These are phyloP conservation scores for Chelmon rostratus DNA, from an alignment of 2,797 vertebrate species.

Conservation along the genomic window DNA sequence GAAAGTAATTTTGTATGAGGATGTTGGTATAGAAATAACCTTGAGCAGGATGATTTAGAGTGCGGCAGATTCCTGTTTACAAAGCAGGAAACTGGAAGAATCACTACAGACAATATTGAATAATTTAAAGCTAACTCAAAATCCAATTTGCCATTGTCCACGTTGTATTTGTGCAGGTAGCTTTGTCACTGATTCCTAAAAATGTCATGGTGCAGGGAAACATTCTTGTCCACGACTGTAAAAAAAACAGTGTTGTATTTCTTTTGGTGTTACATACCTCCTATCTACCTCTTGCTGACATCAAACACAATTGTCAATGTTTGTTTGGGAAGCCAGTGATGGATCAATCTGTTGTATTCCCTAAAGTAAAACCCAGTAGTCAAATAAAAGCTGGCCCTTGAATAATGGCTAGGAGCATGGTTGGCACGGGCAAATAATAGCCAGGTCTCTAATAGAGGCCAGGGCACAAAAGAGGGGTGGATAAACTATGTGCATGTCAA, in stretches of 20 bases:
- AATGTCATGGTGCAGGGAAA: neutral
- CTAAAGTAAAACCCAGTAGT: too few relatives aligned
- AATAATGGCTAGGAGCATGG: too few relatives aligned
- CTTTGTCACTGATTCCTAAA: neutral
- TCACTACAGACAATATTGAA: neutral
- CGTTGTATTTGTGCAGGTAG: neutral
- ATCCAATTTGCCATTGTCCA: neutral
- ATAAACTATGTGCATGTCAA: too few relatives aligned
- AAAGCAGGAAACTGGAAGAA: neutral
- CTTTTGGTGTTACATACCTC: neutral
- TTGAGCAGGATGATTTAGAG: neutral
- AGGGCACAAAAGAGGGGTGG: too few relatives aligned
- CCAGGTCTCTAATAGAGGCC: too few relatives aligned
- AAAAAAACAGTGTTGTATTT: neutral
- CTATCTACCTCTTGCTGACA: neutral
- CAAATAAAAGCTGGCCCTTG: too few relatives aligned
- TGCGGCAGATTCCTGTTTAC: neutral
- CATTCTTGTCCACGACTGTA: neutral
- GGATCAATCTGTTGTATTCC: neutral
- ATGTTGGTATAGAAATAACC: constrained; percentile 25
- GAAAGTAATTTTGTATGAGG: neutral
- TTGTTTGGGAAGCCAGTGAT: neutral
- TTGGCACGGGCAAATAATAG: too few relatives aligned
- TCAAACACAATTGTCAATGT: neutral
- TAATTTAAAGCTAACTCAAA: constrained; percentile 8